phyloP scores from a whole-genome alignment of 1,140 invertebrate genomes.

The Caerostris darwini region DNA sequence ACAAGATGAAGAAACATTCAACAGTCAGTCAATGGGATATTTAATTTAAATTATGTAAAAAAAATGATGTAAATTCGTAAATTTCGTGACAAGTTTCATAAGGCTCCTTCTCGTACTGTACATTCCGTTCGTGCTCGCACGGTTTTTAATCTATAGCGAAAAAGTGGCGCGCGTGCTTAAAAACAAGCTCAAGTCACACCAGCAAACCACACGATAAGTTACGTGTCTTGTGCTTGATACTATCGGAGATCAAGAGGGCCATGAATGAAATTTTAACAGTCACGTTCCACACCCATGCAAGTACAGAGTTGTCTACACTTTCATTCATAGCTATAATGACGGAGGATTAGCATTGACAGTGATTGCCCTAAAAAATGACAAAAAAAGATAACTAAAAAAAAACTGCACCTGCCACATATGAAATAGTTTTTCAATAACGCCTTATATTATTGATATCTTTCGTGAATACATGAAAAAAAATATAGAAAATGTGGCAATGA shows the following conservation, averaged over 20 bases:
- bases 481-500: background rate
- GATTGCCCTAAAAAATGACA: background rate
- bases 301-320: constrained; percentile 26
- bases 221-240: constrained; percentile 71
- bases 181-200: constrained; percentile 71
- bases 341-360: constrained; percentile 18
- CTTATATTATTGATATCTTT: background rate
- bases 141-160: constrained; percentile 62
- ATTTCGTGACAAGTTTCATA: constrained; percentile 69
- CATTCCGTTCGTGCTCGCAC: constrained; percentile 60
- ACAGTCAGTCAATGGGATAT: background rate
- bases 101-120: constrained; percentile 21
- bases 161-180: constrained; percentile 66
- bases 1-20: background rate
- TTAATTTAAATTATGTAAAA: constrained; percentile 56
- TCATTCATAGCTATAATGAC: constrained; percentile 66
- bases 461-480: background rate
- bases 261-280: constrained; percentile 74
- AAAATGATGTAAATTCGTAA: constrained; percentile 53
- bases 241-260: constrained; percentile 62
- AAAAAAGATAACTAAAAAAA: background rate
- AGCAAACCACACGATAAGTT: constrained; percentile 65
- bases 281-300: constrained; percentile 59
- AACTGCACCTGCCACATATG: background rate
- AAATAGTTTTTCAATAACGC: background rate